Evolutionary conservation across 2,797 vertebrate genomes (phyloP).

Genomic region (Urosaurus nigricauda): DNA sequence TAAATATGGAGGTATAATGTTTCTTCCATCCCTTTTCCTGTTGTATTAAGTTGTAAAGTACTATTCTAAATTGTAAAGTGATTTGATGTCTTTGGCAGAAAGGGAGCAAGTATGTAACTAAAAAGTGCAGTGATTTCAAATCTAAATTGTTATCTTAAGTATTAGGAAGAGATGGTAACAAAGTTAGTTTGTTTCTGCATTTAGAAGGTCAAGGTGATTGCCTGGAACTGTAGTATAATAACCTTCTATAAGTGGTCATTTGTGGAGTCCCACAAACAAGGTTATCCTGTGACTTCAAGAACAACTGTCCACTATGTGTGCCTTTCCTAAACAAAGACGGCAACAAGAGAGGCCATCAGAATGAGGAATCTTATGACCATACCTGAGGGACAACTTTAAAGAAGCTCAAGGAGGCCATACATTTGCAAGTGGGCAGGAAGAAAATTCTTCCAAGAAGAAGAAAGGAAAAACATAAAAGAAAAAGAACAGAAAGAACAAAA

Average conservation of each 20-base stretch:
- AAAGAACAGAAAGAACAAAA: too few species aligned
- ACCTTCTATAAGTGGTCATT: background rate
- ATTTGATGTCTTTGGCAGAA: background rate
- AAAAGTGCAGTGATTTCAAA: background rate
- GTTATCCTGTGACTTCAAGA: too few species aligned
- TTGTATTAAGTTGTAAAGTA: background rate
- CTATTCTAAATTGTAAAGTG: background rate
- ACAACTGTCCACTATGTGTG: too few species aligned
- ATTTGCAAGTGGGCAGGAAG: too few species aligned
- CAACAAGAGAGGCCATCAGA: too few species aligned
- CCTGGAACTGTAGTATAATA: background rate
- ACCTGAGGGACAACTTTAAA: too few species aligned
- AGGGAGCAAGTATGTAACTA: background rate
- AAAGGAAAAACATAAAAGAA: too few species aligned
- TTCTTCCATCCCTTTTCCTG: background rate
- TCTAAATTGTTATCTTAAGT: background rate
- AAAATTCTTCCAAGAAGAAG: too few species aligned
- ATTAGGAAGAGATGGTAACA: background rate
- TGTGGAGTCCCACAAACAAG: background rate
- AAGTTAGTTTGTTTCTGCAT: background rate
- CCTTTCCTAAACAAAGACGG: too few species aligned
- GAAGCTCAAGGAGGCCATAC: too few species aligned
- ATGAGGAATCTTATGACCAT: too few species aligned
- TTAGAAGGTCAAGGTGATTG: too few species aligned
- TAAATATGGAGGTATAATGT: background rate